Conservation (phyloP, 2,797 vertebrate genomes). For the Podarcis lilfordi region DNA sequence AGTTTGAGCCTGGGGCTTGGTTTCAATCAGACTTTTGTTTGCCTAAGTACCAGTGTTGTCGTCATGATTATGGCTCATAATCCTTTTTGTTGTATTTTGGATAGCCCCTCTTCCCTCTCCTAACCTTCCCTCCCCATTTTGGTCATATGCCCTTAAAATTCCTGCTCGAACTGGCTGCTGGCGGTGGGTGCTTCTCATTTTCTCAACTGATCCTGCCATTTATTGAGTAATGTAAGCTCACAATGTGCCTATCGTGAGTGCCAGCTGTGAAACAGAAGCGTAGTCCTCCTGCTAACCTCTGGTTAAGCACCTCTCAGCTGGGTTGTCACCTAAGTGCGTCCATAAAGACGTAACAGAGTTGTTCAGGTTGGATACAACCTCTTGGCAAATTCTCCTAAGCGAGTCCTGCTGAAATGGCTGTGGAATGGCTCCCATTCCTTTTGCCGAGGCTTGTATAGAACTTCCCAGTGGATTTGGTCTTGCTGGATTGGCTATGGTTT, state of each 20-base stretch:
- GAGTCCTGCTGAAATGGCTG: conserved; percentile 4
- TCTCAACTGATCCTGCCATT: conserved; percentile 45
- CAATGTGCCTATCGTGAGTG: not conserved
- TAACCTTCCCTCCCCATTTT: conserved; percentile 56
- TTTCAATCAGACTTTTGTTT: conserved; percentile 82
- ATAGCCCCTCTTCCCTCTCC: conserved; percentile 7
- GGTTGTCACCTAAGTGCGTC: conserved; percentile 60
- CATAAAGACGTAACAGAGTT: conserved; percentile 63
- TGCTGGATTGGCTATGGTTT: conserved; percentile 37
- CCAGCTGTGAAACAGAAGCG: rapidly evolving
- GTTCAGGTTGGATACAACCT: conserved; percentile 33
- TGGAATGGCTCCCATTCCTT: conserved; percentile 14
- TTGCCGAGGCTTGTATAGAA: not conserved
- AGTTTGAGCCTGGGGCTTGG: conserved; percentile 66
- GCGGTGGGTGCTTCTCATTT: conserved; percentile 46
- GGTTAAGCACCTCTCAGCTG: conserved; percentile 57
- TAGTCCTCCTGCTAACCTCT: conserved; percentile 54
- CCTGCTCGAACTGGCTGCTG: conserved; percentile 19
- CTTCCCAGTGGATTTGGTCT: not conserved
- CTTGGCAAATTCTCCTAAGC: not conserved
- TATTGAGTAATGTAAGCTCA: conserved; percentile 54
- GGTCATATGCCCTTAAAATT: conserved; percentile 67
- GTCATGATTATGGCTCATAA: conserved; percentile 70
- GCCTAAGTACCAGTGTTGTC: conserved; percentile 75
- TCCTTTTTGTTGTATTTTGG: conserved; percentile 68